Percentiles rank a stretch among this genome's conserved stretches.
Conservation (phyloP, 35 echinoderm and acorn worm species). For the Apostichopus parvimensis region DNA sequence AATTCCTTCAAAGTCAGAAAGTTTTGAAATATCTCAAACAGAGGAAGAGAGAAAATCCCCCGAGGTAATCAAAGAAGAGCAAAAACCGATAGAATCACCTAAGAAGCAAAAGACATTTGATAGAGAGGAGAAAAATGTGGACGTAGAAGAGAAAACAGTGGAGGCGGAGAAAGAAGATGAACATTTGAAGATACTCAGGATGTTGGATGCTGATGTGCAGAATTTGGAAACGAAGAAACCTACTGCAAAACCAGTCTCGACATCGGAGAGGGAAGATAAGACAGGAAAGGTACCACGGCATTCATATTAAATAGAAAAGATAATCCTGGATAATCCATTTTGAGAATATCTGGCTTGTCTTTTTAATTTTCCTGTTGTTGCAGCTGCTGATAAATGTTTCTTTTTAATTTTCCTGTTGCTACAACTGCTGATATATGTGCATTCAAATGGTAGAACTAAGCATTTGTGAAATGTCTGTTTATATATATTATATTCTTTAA, state of each 20-base stretch:
- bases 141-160: slow-evolving; percentile 28
- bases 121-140: neutral
- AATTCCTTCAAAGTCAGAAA: slow-evolving; percentile 7
- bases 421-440: too few relatives aligned
- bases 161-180: slow-evolving; percentile 51
- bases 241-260: neutral
- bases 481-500: too few relatives aligned
- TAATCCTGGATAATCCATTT: neutral
- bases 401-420: too few relatives aligned
- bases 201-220: slow-evolving; percentile 57
- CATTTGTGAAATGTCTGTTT: too few relatives aligned
- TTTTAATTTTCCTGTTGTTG: too few relatives aligned
- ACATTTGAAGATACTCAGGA: slow-evolving; percentile 47
- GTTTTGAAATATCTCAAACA: neutral
- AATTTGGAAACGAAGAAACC: slow-evolving; percentile 36
- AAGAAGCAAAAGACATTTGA: slow-evolving; percentile 32
- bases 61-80: slow-evolving; percentile 36
- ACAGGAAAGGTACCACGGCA: neutral
- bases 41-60: slow-evolving; percentile 16
- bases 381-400: too few relatives aligned
- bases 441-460: too few relatives aligned
- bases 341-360: neutral
- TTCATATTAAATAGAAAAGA: neutral
- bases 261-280: neutral
- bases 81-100: slow-evolving; percentile 10